These are phyloP conservation scores for Argyresthia goedartella DNA, from an alignment of 2,888 invertebrate species.

Conservation along the genomic window DNA sequence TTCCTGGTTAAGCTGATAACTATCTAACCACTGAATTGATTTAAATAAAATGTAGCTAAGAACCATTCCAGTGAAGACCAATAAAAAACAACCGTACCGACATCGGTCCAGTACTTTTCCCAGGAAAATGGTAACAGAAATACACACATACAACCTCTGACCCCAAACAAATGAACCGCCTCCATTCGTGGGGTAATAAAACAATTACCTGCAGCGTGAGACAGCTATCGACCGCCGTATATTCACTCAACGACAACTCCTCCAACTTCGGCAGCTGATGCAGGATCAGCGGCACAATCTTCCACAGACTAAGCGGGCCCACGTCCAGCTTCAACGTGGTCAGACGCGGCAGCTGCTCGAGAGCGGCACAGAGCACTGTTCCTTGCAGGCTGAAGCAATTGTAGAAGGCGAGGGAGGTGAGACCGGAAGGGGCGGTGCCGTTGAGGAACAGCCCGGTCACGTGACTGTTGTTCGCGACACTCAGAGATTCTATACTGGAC, in stretches of 20 bases:
- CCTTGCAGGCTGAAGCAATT: slow-evolving; percentile 58
- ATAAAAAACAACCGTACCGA: too few species aligned
- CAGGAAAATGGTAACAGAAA: too few species aligned
- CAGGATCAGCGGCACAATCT: slow-evolving; percentile 43
- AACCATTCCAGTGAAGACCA: too few species aligned
- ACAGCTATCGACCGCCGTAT: slow-evolving; percentile 29
- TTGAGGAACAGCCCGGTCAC: slow-evolving; percentile 55
- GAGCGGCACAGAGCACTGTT: slow-evolving; percentile 40
- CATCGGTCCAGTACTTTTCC: too few species aligned
- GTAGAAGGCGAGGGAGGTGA: slow-evolving; percentile 42
- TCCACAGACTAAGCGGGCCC: slow-evolving; percentile 48
- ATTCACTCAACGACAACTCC: slow-evolving; percentile 51
- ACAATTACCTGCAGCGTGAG: slow-evolving; percentile 15
- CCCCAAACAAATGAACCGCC: too few species aligned
- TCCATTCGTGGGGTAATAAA: too few species aligned
- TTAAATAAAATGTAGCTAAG: too few species aligned
- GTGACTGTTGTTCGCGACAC: slow-evolving; percentile 47
- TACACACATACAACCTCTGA: too few species aligned
- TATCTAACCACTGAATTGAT: too few species aligned
- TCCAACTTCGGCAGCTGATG: slow-evolving; percentile 39
- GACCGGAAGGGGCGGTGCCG: slow-evolving; percentile 29
- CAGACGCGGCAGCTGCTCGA: slow-evolving; percentile 35
- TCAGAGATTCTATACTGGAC: slow-evolving; percentile 39
- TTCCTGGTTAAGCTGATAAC: too few species aligned
- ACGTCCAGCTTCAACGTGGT: slow-evolving; percentile 44